Evolutionary conservation across 2,797 vertebrate genomes (phyloP), one percentile per base, ranked within the genome.

Genomic region (Ptychadena robeensis): DNA sequence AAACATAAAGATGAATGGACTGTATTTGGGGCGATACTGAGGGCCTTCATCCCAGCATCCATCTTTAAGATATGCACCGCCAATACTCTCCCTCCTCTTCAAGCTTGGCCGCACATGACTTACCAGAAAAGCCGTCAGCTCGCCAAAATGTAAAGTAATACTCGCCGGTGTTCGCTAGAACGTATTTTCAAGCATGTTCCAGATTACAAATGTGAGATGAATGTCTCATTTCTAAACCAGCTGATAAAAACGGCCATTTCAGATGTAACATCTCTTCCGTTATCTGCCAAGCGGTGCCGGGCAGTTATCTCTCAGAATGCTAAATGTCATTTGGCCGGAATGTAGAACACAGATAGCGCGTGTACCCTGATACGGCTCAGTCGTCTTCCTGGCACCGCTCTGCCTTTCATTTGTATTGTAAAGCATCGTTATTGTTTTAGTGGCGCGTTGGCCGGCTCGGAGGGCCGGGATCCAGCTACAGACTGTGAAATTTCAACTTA

Each of bases 261-360:
- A 75, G 34, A 75, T 75, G 73, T 38, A n/a, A 25, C 37, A 64
- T 64, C 73, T 30, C 9, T 40, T 64, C 12, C 31, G 22, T 63
- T 75, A 75, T 64, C 73, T 40, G 57, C 59, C 34, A 75, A 75
- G 18, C 38, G 64, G 61, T 37, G 27, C 57, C 28, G 25, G 73
- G 18, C 44, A 18, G 35, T 75, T 75, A 75, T 75, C 73, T 75
- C 35, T 18, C 5, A 75, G 40, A 75, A 38, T 40, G 35, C 10
- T 30, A 75, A 38, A 75, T 64, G 53, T 37, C 53, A 30, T 63
- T 63, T 63, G 73, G 25, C 25, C 3, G 8, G 15, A 74, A 63
- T 37, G 4, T 35, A 73, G 53, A 74, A 28, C 35, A 74, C 31
- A 22, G 44, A 53, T 53, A 53, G 44, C 22, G 44, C 18, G 22